Conservation (phyloP, 2,797 vertebrate genomes). For the Mormyrops attenuatus region DNA sequence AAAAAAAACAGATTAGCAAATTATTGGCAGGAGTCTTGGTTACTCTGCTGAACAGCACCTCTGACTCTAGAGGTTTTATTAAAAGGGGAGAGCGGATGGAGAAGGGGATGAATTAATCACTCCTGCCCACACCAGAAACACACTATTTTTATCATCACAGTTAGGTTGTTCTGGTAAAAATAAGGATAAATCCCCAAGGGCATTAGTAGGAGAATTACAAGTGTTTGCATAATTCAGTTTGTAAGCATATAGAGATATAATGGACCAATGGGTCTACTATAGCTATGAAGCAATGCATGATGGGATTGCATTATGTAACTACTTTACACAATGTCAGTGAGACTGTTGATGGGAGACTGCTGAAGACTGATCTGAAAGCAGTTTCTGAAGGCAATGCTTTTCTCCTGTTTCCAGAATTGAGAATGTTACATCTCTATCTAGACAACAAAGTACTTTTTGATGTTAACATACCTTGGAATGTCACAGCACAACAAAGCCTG, state of each 20-base stretch:
- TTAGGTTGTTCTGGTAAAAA: not conserved
- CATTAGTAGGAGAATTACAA: slow-evolving; percentile 1
- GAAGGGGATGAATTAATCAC: slow-evolving; percentile 9
- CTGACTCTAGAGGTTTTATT: not conserved
- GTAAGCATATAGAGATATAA: not conserved
- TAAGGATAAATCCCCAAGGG: not conserved
- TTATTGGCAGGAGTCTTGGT: not conserved
- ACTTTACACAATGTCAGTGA: not conserved
- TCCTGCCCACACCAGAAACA: not conserved
- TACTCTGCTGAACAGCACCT: not conserved
- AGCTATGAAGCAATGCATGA: not conserved
- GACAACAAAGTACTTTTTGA: not conserved
- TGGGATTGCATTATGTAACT: not conserved
- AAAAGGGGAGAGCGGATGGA: not conserved
- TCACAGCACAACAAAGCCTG: not conserved
- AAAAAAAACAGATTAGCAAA: not conserved
- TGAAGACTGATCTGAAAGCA: not conserved
- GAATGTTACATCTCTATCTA: not conserved
- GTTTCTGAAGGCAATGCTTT: not conserved
- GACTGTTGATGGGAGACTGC: not conserved
- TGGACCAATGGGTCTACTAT: not conserved
- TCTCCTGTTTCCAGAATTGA: not conserved
- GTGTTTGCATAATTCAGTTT: slow-evolving; percentile 7
- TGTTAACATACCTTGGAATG: not conserved
- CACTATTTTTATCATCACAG: slow-evolving; percentile 11